These are phyloP conservation scores for Morpho achilles DNA, from an alignment of 2,888 invertebrate genomes.

Conservation along the genomic window DNA sequence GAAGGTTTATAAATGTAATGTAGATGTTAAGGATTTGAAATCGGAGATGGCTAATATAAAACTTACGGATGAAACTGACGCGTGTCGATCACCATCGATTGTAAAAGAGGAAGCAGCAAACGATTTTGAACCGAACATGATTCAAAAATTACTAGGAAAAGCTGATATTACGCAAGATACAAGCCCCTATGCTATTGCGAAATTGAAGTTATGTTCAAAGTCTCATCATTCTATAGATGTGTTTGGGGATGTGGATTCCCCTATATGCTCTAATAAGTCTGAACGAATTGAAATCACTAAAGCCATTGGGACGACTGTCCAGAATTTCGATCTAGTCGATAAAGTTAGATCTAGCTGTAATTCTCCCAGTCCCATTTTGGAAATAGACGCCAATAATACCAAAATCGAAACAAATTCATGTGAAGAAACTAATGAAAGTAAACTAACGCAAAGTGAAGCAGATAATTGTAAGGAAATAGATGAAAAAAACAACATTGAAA, in stretches of 20 bases:
- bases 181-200: slow-evolving; percentile 35
- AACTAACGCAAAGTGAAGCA: too few species aligned
- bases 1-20: too few species aligned
- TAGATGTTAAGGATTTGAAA: too few species aligned
- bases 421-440: too few species aligned
- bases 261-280: slow-evolving; percentile 4
- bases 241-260: slow-evolving; percentile 47
- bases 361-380: not conserved
- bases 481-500: not conserved
- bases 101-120: slow-evolving; percentile 45
- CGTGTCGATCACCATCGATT: slow-evolving; percentile 55
- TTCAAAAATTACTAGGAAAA: slow-evolving; percentile 57
- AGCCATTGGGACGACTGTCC: slow-evolving; percentile 36
- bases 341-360: slow-evolving; percentile 12
- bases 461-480: not conserved
- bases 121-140: slow-evolving; percentile 47
- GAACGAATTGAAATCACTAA: slow-evolving; percentile 28
- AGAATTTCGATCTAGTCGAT: slow-evolving; percentile 36
- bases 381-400: too few species aligned
- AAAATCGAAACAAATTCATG: not conserved
- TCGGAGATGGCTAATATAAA: not conserved
- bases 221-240: slow-evolving; percentile 54
- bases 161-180: slow-evolving; percentile 44
- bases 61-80: slow-evolving; percentile 24
- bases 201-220: slow-evolving; percentile 36